Conservation (phyloP, 2,888 invertebrate species). For the Ametastegia equiseti region DNA sequence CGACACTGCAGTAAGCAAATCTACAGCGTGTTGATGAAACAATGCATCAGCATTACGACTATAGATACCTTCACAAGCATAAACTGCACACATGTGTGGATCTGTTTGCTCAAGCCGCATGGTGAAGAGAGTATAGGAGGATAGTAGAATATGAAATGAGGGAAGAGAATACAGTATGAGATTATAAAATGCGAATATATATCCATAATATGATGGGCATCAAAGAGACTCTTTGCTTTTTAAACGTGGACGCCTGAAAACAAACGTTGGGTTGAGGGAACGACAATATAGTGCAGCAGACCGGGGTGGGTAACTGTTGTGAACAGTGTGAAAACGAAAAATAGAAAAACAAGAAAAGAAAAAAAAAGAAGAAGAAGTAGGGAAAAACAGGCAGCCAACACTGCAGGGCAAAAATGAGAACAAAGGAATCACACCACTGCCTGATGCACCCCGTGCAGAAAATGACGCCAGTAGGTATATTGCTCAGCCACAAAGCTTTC, state of each 20-base stretch:
- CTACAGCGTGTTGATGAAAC: no score
- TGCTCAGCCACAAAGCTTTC: background rate
- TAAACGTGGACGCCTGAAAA: conserved; percentile 35
- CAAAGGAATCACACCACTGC: conserved; percentile 8
- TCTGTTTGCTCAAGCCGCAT: no score
- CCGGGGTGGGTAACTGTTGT: conserved; percentile 4
- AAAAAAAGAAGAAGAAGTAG: background rate
- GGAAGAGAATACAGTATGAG: background rate
- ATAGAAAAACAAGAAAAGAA: background rate
- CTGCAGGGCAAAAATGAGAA: background rate
- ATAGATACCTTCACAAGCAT: no score
- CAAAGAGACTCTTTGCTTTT: conserved; percentile 7
- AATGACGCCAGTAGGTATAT: background rate
- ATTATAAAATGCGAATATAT: background rate
- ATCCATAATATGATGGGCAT: no score
- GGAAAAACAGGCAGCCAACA: background rate
- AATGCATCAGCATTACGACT: conserved; percentile 24
- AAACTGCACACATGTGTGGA: no score
- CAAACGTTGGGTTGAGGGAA: conserved; percentile 22
- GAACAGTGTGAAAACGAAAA: background rate
- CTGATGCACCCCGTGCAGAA: background rate
- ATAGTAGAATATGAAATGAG: background rate
- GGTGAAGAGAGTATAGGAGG: background rate
- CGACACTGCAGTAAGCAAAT: background rate
- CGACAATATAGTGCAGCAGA: background rate